phyloP scores from a whole-genome alignment of 2,113 vertebrate genomes.

The Corvus hawaiiensis region DNA sequence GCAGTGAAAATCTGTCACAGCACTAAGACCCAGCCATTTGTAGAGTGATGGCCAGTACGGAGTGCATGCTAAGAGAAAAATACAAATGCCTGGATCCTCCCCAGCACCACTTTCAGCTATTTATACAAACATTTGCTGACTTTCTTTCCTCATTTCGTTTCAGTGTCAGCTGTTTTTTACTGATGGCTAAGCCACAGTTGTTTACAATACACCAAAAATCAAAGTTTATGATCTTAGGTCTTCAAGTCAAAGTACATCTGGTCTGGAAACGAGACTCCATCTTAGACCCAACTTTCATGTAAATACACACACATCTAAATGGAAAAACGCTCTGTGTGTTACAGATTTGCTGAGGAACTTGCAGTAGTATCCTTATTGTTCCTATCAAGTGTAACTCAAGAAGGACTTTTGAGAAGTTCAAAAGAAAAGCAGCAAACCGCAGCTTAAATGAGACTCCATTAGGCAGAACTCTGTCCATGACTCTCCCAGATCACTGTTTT shows the following conservation, averaged over 20 bases:
- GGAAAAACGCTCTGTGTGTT: not conserved
- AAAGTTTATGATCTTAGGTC: not conserved
- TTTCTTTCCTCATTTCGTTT: not conserved
- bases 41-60: not conserved
- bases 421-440: not conserved
- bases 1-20: not conserved
- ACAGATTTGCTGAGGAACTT: not conserved
- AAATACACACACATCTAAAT: not conserved
- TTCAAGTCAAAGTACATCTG: not conserved
- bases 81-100: not conserved
- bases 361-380: conserved; percentile 19
- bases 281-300: not conserved
- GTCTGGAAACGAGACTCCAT: not conserved
- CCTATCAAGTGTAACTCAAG: not conserved
- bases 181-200: not conserved
- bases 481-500: not conserved
- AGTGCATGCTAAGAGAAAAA: not conserved
- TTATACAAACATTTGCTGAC: not conserved
- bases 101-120: not conserved
- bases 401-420: conserved; percentile 27
- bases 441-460: conserved; percentile 27
- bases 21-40: not conserved
- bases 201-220: not conserved
- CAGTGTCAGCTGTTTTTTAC: not conserved
- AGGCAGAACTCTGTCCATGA: not conserved